Evolutionary conservation across 2,888 invertebrate species (phyloP).

Genomic region (Scaptomyza tumidula): DNA sequence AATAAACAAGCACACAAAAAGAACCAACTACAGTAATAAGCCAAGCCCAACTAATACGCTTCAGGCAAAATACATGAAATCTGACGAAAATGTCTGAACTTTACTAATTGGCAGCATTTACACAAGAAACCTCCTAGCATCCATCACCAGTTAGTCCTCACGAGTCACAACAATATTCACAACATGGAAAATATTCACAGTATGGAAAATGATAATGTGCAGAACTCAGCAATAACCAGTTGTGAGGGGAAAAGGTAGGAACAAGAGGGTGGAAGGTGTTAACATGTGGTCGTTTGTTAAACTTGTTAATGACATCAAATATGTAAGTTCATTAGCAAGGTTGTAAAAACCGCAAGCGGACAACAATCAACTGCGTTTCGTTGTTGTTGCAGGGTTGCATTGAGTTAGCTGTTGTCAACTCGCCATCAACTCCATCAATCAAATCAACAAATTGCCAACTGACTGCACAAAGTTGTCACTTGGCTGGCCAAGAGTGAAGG

Average conservation of each 20-base stretch:
- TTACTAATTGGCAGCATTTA: conserved; percentile 62
- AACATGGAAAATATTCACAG: conserved; percentile 14
- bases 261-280: background rate
- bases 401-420: conserved; percentile 39
- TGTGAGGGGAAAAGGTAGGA: background rate
- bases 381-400: conserved; percentile 23
- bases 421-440: conserved; percentile 74
- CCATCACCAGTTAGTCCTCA: conserved; percentile 5
- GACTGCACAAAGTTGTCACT: conserved; percentile 55
- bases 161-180: conserved; percentile 22
- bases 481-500: conserved; percentile 18
- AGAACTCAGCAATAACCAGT: conserved; percentile 17
- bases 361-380: conserved; percentile 11
- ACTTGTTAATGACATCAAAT: conserved; percentile 67
- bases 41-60: conserved; percentile 20
- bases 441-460: conserved; percentile 71
- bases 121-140: background rate
- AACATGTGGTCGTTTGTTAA: conserved; percentile 41
- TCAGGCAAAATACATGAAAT: conserved; percentile 31
- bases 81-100: conserved; percentile 58
- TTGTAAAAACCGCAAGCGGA: background rate
- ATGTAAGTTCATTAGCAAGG: conserved; percentile 65
- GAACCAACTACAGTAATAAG: conserved; percentile 7
- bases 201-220: conserved; percentile 34
- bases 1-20: conserved; percentile 5